Evolutionary conservation across 1,140 invertebrate genomes (phyloP), one percentile per base, ranked within the genome.

Genomic region (Campoletis sonorensis): DNA sequence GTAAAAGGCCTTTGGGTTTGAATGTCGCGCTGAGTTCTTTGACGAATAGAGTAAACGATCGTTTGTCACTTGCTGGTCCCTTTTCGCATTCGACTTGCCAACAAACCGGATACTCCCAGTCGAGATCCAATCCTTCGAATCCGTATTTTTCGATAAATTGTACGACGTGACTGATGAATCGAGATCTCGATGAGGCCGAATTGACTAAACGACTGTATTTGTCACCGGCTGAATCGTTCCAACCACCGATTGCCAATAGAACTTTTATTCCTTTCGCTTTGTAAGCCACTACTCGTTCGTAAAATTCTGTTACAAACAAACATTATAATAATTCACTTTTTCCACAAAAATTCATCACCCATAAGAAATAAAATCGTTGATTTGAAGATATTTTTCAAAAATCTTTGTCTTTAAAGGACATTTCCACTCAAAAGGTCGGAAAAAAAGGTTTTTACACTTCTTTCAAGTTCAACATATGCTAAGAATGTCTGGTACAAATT

Each of bases 51-150:
- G 94, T 93, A 87, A 97, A 98, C 7, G 93, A 94, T 89, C 94
- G 89, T 88, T 97, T 97, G 86, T 97, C 96, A 0, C 94, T 94
- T 10, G 93, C 92, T 0, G 95, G 94, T 0, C 96, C 96, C 87
- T 95, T 96, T 16, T 94, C 94, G 84, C 96, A 97, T 84, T 97
- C 95, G 0, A 96, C 96, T 92, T 94, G 94, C 94, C 94, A 94
- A 82, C 94, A 94, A 27, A 93, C 93, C 7, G 94, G 94, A 88
- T 95, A 95, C 81, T 95, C 94, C 94, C 94, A 95, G 81, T 95
- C 94, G 13, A 95, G 87, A 88, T 95, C 94, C 3, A 95, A 85
- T 4, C 94, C 94, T 82, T 95, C 93, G 82, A 95, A 95, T 21
- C 92, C 91, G 80, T 94, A 92, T 76, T 94, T 93, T 68, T 92